These are phyloP conservation scores for Pelobates fuscus DNA, from an alignment of 2,113 vertebrate genomes.

Conservation along the genomic window DNA sequence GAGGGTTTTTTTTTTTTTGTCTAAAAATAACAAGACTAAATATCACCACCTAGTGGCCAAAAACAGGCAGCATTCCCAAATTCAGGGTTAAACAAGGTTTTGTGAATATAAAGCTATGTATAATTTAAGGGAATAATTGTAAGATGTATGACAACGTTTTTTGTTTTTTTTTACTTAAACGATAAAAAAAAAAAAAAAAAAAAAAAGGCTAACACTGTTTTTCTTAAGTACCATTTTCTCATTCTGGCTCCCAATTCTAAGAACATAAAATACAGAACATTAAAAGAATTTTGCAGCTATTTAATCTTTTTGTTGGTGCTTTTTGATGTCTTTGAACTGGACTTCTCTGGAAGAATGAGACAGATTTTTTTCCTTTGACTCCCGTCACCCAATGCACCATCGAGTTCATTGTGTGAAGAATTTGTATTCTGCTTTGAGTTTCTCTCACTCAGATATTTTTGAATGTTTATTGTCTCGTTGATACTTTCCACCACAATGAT, in stretches of 20 bases:
- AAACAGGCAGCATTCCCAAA: not conserved
- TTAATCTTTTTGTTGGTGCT: constrained; percentile 70
- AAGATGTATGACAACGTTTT: too few relatives aligned
- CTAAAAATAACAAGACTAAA: constrained; percentile 5
- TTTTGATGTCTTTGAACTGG: constrained; percentile 56
- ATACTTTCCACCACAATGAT: constrained; percentile 40
- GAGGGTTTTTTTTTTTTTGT: not conserved
- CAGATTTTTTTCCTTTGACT: constrained; percentile 66
- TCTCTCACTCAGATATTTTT: constrained; percentile 36
- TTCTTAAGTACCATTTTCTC: too few relatives aligned
- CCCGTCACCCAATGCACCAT: constrained; percentile 58
- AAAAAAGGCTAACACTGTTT: too few relatives aligned
- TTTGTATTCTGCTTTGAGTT: constrained; percentile 18
- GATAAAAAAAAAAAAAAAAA: too few relatives aligned
- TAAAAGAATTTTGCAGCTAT: too few relatives aligned
- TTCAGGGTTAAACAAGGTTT: not conserved
- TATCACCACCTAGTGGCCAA: constrained; percentile 30
- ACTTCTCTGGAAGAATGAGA: constrained; percentile 68
- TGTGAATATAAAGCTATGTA: not conserved
- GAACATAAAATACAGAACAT: too few relatives aligned
- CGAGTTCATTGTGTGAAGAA: constrained; percentile 51
- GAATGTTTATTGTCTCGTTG: constrained; percentile 32
- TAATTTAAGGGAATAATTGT: too few relatives aligned
- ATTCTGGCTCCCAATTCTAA: too few relatives aligned
- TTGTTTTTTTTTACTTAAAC: too few relatives aligned